These are phyloP conservation scores for Ethmia dodecea DNA, from an alignment of 2,888 invertebrate genomes.

Conservation along the genomic window DNA sequence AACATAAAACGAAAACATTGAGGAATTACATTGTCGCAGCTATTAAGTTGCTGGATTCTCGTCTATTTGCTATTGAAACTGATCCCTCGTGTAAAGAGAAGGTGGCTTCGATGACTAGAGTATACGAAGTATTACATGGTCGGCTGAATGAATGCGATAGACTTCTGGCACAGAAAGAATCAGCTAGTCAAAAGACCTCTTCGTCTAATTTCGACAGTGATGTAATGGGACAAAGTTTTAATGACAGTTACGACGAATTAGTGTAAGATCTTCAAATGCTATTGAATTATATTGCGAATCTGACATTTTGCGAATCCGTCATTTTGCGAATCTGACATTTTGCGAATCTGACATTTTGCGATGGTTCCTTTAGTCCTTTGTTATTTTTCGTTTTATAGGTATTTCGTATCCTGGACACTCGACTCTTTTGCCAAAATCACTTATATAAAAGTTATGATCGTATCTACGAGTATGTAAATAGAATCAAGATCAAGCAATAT, in stretches of 20 bases:
- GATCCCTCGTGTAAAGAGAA: slow-evolving; percentile 72
- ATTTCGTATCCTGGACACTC: too few species aligned
- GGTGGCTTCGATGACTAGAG: slow-evolving; percentile 67
- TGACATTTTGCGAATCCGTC: too few species aligned
- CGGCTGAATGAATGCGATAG: slow-evolving; percentile 64
- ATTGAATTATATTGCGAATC: too few species aligned
- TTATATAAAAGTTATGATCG: too few species aligned
- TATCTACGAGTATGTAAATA: too few species aligned
- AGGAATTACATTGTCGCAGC: slow-evolving; percentile 71
- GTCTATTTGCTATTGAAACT: slow-evolving; percentile 69
- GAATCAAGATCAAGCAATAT: too few species aligned
- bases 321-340: too few species aligned
- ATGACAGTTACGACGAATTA: slow-evolving; percentile 45
- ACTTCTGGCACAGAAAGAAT: slow-evolving; percentile 54
- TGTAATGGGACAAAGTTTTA: slow-evolving; percentile 56
- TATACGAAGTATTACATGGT: slow-evolving; percentile 65
- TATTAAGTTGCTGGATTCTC: slow-evolving; percentile 67
- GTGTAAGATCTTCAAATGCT: slow-evolving; percentile 6
- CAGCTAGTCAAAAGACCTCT: slow-evolving; percentile 30
- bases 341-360: too few species aligned
- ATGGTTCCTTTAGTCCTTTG: too few species aligned
- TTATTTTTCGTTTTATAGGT: too few species aligned
- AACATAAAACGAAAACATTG: slow-evolving; percentile 69
- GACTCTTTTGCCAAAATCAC: too few species aligned
- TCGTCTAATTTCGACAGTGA: slow-evolving; percentile 48